These are phyloP conservation scores for Pluvialis apricaria DNA, from an alignment of 2,113 vertebrate genomes.

Conservation along the genomic window DNA sequence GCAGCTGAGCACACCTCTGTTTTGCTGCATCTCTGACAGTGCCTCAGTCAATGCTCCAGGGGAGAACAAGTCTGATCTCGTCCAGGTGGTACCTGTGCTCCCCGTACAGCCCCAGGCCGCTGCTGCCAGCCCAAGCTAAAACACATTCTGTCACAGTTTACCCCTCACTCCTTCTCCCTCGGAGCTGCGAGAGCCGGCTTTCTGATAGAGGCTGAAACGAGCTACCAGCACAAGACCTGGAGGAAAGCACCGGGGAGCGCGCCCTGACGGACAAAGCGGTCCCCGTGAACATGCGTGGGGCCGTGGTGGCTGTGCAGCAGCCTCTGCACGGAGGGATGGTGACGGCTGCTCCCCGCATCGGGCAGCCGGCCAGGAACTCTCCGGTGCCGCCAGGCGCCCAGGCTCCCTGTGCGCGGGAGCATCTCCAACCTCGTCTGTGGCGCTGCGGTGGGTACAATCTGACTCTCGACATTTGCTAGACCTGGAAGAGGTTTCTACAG, in stretches of 20 bases:
- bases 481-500: slow-evolving; percentile 13
- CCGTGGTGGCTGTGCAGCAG: accelerated
- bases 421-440: neutral
- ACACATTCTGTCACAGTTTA: neutral
- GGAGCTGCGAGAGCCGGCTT: neutral
- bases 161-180: neutral
- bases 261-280: accelerated
- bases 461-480: neutral
- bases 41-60: neutral
- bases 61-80: neutral
- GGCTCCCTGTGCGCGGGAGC: neutral
- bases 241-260: neutral
- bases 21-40: neutral
- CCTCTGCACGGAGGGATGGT: neutral
- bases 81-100: neutral
- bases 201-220: neutral
- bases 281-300: accelerated
- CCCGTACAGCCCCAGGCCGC: neutral
- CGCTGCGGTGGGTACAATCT: neutral
- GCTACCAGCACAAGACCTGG: neutral
- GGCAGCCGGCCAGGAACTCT: neutral
- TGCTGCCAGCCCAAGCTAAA: neutral
- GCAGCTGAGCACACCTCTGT: neutral
- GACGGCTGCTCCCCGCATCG: neutral
- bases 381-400: neutral